phyloP scores from a whole-genome alignment of 92 coral and sea anemone species.

The Porites rus region DNA sequence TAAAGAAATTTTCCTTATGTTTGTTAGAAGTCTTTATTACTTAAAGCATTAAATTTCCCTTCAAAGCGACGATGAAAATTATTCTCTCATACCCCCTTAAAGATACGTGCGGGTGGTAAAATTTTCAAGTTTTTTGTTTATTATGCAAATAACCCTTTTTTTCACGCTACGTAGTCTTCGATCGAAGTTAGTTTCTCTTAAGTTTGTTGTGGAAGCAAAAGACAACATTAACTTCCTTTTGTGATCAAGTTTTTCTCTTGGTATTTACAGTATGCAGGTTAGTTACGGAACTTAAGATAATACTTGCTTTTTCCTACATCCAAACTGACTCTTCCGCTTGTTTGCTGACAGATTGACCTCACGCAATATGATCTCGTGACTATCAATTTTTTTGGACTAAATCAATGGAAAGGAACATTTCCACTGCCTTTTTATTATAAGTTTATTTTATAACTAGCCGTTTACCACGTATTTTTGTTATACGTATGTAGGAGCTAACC shows the following conservation, averaged over 20 bases:
- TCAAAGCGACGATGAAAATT: background rate
- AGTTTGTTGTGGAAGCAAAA: background rate
- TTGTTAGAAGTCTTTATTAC: background rate
- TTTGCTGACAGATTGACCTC: background rate
- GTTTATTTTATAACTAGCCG: background rate
- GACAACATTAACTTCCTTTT: background rate
- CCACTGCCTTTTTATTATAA: background rate
- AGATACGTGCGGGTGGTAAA: background rate
- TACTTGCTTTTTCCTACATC: background rate
- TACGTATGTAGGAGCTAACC: too few species aligned
- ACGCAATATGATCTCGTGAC: background rate
- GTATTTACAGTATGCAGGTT: background rate
- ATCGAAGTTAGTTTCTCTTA: background rate
- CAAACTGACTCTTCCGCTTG: background rate
- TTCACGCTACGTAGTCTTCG: background rate
- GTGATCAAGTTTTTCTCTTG: background rate
- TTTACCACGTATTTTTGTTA: too few species aligned
- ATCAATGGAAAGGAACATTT: background rate
- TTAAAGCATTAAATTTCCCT: background rate
- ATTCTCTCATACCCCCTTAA: background rate
- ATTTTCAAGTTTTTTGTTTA: slow-evolving; percentile 1
- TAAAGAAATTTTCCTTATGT: background rate
- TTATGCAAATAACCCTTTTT: background rate
- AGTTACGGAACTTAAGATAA: background rate
- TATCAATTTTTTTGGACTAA: background rate